Evolutionary conservation across 2,888 invertebrate genomes (phyloP), one percentile per base, ranked within the genome.

Genomic region (Acanthosoma haemorrhoidale): DNA sequence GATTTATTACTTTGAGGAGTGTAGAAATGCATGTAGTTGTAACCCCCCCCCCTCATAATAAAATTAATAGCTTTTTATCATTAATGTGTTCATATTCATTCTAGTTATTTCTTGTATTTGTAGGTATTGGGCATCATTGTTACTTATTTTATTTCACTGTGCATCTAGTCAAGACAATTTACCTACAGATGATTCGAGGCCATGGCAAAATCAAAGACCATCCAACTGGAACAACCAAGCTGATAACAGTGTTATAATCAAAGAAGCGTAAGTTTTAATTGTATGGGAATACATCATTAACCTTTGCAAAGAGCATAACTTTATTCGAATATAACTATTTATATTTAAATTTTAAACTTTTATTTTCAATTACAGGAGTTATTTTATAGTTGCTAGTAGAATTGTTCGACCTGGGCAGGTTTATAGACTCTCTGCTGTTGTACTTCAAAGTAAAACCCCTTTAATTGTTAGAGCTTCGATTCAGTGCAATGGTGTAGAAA

Each of bases 351-450:
- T 36, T 36, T 9, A 9, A 36, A 36, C 36, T 16, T 2, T 16
- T 36, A 21, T 9, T 61, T 13, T n/a, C 21, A 16, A 21, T 83
- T 83, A 36, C 82, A 94, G 94, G 71, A 92, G 93, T 8, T 96
- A 96, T 80, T 94, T 97, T 78, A 87, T 97, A 73, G 90, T 96
- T 31, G 93, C 96, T 0, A 94, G 96, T 3, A 87, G 87, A 75
- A 90, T 92, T 86, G 91, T 97, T 11, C 86, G 96, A 4, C 96
- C 97, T 0, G 93, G 92, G 0, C 92, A 95, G 77, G 87, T 96
- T 69, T 94, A 94, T 80, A 88, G 92, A 77, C 88, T 96, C 5
- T 89, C 91, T 0, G 94, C 92, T 0, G 91, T 90, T 68, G 88
- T 96, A 36, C 82, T 96, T 32, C 86, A 88, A 77, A 88, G 91